A percentile compares a stretch with the other conserved stretches of the same genome.
These are phyloP conservation scores for Peribatodes rhomboidaria DNA, from an alignment of 2,888 invertebrate genomes.

Conservation along the genomic window DNA sequence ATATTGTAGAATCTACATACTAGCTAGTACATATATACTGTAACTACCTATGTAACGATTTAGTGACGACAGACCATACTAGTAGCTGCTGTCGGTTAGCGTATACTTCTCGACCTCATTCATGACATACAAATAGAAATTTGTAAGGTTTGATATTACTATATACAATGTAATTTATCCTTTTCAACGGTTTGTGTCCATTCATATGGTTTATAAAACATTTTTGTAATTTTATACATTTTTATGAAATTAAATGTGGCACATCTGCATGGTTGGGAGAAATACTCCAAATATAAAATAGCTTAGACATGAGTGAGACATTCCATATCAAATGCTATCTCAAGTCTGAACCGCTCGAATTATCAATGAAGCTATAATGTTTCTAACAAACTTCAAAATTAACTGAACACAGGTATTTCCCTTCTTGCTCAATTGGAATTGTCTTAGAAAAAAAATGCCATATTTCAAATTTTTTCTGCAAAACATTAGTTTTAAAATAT, in stretches of 20 bases:
- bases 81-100: conserved; percentile 60
- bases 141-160: conserved; percentile 80
- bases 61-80: conserved; percentile 64
- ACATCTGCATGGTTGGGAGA: conserved; percentile 74
- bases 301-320: conserved; percentile 83
- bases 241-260: conserved; percentile 80
- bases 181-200: conserved; percentile 71
- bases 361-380: conserved; percentile 1
- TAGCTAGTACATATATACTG: conserved; percentile 36
- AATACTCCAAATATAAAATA: conserved; percentile 64
- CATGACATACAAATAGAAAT: conserved; percentile 66
- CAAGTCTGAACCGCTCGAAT: conserved; percentile 36
- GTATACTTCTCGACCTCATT: conserved; percentile 74
- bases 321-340: conserved; percentile 80
- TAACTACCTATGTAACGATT: conserved; percentile 64
- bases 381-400: conserved; percentile 8
- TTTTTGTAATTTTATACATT: conserved; percentile 86
- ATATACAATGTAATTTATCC: conserved; percentile 75
- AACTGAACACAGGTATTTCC: conserved; percentile 2
- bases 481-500: conserved; percentile 22
- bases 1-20: conserved; percentile 67
- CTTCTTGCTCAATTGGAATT: conserved; percentile 28
- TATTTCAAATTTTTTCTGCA: conserved; percentile 28
- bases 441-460: conserved; percentile 30
- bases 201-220: conserved; percentile 76